Evolutionary conservation across 1,140 invertebrate genomes (phyloP).

Genomic region (Drosophila orosa): DNA sequence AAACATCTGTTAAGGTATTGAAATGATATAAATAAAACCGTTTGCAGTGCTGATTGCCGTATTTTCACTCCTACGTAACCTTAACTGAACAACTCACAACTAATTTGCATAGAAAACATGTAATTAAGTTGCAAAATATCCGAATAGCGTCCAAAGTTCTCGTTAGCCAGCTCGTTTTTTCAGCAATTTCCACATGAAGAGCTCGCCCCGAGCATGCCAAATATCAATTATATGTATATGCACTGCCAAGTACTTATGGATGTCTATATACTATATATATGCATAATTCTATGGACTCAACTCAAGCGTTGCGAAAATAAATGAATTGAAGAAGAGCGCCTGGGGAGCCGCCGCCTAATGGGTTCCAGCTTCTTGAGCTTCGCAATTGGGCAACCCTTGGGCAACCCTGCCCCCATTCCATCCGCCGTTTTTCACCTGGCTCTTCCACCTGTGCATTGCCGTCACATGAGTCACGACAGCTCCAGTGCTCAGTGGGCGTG

Average conservation of each 20-base stretch:
- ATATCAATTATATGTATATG: constrained; percentile 36
- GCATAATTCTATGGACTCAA: constrained; percentile 32
- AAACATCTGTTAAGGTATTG: rapidly evolving
- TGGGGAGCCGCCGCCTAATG: constrained; percentile 15
- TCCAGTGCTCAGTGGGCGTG: constrained; percentile 64
- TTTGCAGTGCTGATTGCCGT: too few relatives aligned
- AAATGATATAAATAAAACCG: neutral
- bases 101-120: constrained; percentile 27
- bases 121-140: constrained; percentile 40
- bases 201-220: constrained; percentile 16
- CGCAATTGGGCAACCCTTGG: constrained; percentile 16
- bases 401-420: neutral
- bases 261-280: constrained; percentile 2
- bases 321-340: constrained; percentile 15
- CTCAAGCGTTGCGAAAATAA: constrained; percentile 47
- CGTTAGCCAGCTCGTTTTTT: constrained; percentile 4
- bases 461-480: constrained; percentile 39
- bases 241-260: neutral
- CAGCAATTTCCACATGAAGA: constrained; percentile 19
- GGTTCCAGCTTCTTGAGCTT: constrained; percentile 30
- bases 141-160: constrained; percentile 12
- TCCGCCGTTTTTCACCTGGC: neutral
- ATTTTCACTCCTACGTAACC: constrained; percentile 1
- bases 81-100: constrained; percentile 16
- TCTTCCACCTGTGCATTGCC: constrained; percentile 20